A percentile compares a stretch with the other conserved stretches of the same genome.
Conservation (phyloP, 2,113 vertebrate genomes). For the Grallaria varia region DNA sequence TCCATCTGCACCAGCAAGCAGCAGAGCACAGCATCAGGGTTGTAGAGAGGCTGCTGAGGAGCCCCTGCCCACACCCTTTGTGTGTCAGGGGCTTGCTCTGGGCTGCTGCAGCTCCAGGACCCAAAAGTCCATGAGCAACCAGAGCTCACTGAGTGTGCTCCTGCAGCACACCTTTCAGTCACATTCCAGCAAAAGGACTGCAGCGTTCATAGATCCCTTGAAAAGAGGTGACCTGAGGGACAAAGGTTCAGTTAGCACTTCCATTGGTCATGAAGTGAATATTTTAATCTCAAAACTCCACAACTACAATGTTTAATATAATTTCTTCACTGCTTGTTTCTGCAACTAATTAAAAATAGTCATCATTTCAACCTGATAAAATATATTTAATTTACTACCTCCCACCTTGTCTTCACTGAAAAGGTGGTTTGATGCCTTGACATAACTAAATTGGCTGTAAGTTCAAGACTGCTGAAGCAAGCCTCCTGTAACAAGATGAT, state of each 20-base stretch:
- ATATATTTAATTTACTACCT: neutral
- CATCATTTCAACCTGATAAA: conserved; percentile 16
- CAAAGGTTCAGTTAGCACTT: neutral
- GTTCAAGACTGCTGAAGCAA: conserved; percentile 70
- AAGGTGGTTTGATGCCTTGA: neutral
- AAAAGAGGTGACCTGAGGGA: neutral
- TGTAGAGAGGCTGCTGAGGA: neutral
- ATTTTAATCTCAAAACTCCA: neutral
- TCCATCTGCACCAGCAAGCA: neutral
- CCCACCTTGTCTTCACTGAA: neutral
- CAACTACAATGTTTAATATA: neutral
- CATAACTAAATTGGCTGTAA: conserved; percentile 58
- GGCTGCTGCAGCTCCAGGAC: neutral
- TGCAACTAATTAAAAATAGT: conserved; percentile 2
- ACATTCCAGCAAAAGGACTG: neutral
- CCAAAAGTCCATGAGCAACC: neutral
- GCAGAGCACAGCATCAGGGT: neutral
- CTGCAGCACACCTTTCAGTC: neutral
- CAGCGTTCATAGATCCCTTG: neutral
- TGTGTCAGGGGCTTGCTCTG: neutral
- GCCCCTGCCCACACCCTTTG: neutral
- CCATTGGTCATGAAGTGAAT: neutral
- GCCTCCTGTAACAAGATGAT: conserved; percentile 63
- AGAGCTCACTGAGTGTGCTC: neutral
- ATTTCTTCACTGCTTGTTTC: neutral